A percentile compares a stretch with the other conserved stretches of the same genome.
Evolutionary conservation across 1,140 invertebrate species (phyloP).

Genomic region (Phortica variegata): DNA sequence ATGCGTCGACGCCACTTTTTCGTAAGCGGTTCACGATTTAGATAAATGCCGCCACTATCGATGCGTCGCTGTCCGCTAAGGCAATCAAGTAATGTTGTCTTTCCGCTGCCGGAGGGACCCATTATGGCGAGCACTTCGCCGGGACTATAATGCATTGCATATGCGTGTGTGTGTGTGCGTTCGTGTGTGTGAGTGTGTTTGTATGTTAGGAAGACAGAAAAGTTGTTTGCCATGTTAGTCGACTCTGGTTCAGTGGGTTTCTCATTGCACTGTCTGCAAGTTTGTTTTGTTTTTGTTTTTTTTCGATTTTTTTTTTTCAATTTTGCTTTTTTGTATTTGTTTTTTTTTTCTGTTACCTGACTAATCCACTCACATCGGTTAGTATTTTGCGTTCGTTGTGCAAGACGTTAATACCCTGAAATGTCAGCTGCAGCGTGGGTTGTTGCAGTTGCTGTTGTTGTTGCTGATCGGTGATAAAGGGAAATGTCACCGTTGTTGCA

Average conservation of each 20-base stretch:
- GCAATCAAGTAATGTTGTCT: constrained; percentile 79
- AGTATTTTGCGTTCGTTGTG: constrained; percentile 65
- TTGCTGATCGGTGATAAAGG: constrained; percentile 34
- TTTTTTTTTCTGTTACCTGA: constrained; percentile 57
- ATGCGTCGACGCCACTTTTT: constrained; percentile 77
- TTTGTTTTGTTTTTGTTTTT: constrained; percentile 14
- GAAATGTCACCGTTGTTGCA: constrained; percentile 56
- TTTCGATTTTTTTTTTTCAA: constrained; percentile 7
- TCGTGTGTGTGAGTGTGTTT: background rate
- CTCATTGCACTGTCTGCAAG: no score
- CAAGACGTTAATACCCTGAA: constrained; percentile 64
- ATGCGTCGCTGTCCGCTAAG: constrained; percentile 70
- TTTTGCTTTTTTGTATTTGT: constrained; percentile 9
- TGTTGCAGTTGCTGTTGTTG: constrained; percentile 50
- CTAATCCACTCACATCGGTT: constrained; percentile 71
- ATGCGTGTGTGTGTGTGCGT: background rate
- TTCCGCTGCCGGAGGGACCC: constrained; percentile 80
- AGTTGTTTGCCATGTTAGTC: constrained; percentile 15
- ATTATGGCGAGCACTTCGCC: constrained; percentile 81
- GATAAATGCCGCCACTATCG: constrained; percentile 69
- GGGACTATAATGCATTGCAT: constrained; percentile 56
- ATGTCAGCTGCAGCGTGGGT: constrained; percentile 69
- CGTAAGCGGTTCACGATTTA: constrained; percentile 74
- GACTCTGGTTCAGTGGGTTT: constrained; percentile 28
- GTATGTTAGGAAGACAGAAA: constrained; percentile 3